Evolutionary conservation across 2,113 vertebrate species (phyloP), one percentile per base, ranked within the genome.

Genomic region (Okapia johnstoni): DNA sequence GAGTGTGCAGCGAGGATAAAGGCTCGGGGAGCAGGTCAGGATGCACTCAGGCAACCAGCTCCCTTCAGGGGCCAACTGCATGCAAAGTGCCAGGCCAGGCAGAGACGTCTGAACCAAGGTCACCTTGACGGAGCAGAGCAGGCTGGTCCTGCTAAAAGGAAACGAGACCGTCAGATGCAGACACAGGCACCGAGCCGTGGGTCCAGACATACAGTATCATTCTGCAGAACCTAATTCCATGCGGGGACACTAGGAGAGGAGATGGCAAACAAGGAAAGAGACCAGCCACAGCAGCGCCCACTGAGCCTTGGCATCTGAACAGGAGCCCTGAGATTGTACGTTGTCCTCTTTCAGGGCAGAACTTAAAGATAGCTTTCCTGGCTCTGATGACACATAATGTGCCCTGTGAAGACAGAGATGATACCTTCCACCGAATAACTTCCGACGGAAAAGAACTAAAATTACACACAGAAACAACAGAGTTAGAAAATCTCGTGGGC

Each of bases 31-130:
- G 17, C 7, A 10, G 36, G 55, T 16, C 15, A 12, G 48, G 2
- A 23, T 1, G 50, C 2, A 1, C 3, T 2, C 16, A 10, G 13
- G 55, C 28, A 1, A 2, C 1, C 1, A 1, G 1, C 14, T 2
- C 40, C n/a, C 60, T 58, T 30, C 16, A 9, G 48, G 10, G 15
- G 11, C 43, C 3, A 0, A 1, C 46, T 0, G 2, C 0, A 25
- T 0, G 2, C 66, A 12, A 5, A 60, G 70, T 7, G 30, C 14
- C 21, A 9, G 0, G 23, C 26, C 50, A 16, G 52, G 63, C 11
- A 40, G 23, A 30, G 16, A 10, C 0, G n/a, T 26, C 0, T 3
- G 16, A 73, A 30, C 12, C 87, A 5, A 81, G 40, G 87, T 15
- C 58, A 17, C 23, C 40, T 1, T 60, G 17, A 11, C 60, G 8